phyloP scores from a whole-genome alignment of 2,797 vertebrate species.

The Aplochiton taeniatus region DNA sequence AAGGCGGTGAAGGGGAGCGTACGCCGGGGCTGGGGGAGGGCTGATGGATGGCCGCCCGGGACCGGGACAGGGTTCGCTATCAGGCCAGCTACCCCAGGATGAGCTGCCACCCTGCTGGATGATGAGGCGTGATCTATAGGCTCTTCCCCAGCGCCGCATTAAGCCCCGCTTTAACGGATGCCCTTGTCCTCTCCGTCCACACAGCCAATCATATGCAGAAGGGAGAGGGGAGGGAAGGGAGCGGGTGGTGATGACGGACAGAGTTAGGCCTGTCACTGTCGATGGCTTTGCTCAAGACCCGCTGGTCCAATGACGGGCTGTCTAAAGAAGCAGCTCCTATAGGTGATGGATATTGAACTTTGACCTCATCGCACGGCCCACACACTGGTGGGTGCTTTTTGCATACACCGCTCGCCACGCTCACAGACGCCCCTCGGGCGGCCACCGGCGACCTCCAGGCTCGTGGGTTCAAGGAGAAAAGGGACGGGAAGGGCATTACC shows the following conservation, averaged over 20 bases:
- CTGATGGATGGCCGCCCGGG: slow-evolving; percentile 60
- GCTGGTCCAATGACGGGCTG: too few species aligned
- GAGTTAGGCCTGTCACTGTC: slow-evolving; percentile 23
- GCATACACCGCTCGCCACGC: not conserved
- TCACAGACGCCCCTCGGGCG: slow-evolving; percentile 29
- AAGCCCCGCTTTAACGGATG: slow-evolving; percentile 40
- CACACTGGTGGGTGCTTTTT: too few species aligned
- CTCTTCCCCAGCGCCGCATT: slow-evolving; percentile 23
- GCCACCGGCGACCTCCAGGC: slow-evolving; percentile 32
- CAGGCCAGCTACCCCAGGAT: slow-evolving; percentile 54
- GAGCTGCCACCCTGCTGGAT: slow-evolving; percentile 66
- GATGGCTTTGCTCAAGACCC: slow-evolving; percentile 51
- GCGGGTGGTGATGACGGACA: not conserved
- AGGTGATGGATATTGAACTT: too few species aligned
- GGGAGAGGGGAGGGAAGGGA: slow-evolving; percentile 31
- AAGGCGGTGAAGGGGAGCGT: slow-evolving; percentile 55
- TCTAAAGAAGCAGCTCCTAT: too few species aligned
- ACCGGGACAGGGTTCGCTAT: slow-evolving; percentile 43
- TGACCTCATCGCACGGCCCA: too few species aligned
- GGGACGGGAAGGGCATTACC: slow-evolving; percentile 38
- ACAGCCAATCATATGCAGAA: slow-evolving; percentile 52
- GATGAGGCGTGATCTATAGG: slow-evolving; percentile 69
- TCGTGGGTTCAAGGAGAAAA: slow-evolving; percentile 58
- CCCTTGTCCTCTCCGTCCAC: slow-evolving; percentile 59
- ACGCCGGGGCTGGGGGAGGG: slow-evolving; percentile 48